Conservation (phyloP, 2,113 vertebrate species). For the Psilopsiagon aymara region DNA sequence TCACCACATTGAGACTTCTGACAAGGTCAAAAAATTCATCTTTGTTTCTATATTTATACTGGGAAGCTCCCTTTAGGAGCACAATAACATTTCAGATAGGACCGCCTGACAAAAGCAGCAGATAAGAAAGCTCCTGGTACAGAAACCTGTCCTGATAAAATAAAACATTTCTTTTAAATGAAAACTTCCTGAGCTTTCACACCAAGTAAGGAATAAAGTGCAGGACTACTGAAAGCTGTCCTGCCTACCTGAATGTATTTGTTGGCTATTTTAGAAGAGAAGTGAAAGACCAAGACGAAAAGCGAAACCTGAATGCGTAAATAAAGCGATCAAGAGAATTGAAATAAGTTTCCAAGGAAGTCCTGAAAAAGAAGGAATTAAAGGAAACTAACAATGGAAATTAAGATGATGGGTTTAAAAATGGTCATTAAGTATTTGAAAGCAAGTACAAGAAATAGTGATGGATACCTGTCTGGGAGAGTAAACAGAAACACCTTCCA, state of each 20-base stretch:
- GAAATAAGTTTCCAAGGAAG: not conserved
- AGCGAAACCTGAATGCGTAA: not conserved
- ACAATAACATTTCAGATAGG: not conserved
- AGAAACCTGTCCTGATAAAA: not conserved
- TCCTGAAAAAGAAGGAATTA: not conserved
- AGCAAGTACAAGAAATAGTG: not conserved
- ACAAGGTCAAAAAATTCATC: slow-evolving; percentile 40
- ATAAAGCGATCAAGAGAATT: not conserved
- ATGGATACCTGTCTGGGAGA: not conserved
- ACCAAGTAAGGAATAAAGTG: not conserved
- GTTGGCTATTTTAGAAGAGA: not conserved
- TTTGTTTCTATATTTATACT: slow-evolving; percentile 24
- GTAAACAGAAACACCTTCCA: not conserved
- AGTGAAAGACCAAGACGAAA: not conserved
- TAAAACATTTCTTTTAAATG: not conserved
- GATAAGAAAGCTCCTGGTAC: not conserved
- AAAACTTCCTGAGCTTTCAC: not conserved
- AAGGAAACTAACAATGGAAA: not conserved
- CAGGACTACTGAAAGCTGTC: not conserved
- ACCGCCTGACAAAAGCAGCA: not conserved
- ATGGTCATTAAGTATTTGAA: not conserved
- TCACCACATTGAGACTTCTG: slow-evolving; percentile 10
- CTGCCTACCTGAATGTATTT: not conserved
- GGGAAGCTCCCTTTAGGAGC: not conserved
- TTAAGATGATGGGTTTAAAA: not conserved